Evolutionary conservation across 2,797 vertebrate genomes (phyloP).

Genomic region (Pogonophryne albipinna): DNA sequence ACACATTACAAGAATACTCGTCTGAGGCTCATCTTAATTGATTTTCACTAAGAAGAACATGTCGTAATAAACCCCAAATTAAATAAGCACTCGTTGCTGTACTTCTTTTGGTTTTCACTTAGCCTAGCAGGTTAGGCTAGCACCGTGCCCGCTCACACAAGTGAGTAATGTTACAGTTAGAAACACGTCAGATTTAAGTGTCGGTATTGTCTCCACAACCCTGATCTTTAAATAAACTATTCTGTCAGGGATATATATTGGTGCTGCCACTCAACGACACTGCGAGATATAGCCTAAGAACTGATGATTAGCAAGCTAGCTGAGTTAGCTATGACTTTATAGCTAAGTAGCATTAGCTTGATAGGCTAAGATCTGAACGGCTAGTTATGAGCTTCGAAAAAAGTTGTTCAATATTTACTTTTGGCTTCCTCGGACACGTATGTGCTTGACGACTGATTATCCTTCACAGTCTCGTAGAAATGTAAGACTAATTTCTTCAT

Average conservation of each 20-base stretch:
- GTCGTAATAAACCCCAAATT: rapidly evolving
- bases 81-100: rapidly evolving
- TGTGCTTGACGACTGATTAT: neutral
- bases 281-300: neutral
- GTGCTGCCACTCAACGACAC: rapidly evolving
- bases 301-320: slow-evolving; percentile 40
- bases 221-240: rapidly evolving
- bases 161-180: neutral
- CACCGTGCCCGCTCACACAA: neutral
- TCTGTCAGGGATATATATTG: neutral
- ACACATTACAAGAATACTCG: neutral
- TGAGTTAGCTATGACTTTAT: neutral
- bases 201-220: rapidly evolving
- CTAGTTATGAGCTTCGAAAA: slow-evolving; percentile 11
- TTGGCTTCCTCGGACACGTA: slow-evolving; percentile 3
- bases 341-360: slow-evolving; percentile 13
- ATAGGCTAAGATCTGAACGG: neutral
- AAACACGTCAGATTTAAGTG: neutral
- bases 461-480: neutral
- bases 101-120: slow-evolving; percentile 3
- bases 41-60: neutral
- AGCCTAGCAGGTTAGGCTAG: slow-evolving; percentile 22
- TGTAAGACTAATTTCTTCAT: neutral
- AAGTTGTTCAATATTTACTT: slow-evolving; percentile 64
- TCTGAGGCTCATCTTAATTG: neutral